Evolutionary conservation across 2,797 vertebrate species (phyloP).

Genomic region (Epinephelus coioides): DNA sequence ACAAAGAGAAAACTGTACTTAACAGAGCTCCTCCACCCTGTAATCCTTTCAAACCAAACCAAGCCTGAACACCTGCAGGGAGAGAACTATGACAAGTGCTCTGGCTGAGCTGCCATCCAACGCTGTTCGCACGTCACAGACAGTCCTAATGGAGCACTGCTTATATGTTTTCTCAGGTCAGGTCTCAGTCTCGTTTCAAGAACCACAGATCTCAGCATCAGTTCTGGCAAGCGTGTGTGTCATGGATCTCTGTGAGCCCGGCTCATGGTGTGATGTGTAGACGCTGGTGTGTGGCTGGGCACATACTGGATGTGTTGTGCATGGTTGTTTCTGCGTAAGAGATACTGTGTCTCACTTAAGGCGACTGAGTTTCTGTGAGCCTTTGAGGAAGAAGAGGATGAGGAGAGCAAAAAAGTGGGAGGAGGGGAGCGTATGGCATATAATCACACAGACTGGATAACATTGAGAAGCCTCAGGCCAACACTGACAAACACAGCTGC

Average conservation of each 20-base stretch:
- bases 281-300: not conserved
- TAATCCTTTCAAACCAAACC: constrained; percentile 65
- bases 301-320: not conserved
- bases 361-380: constrained; percentile 24
- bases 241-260: constrained; percentile 3
- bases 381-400: constrained; percentile 36
- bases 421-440: constrained; percentile 50
- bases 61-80: constrained; percentile 65
- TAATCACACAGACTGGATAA: constrained; percentile 73
- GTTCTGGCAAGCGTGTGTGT: not conserved
- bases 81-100: constrained; percentile 53
- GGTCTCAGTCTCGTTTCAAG: constrained; percentile 28
- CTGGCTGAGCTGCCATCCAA: constrained; percentile 21
- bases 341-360: constrained; percentile 37
- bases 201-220: constrained; percentile 36
- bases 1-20: constrained; percentile 65
- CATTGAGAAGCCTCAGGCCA: constrained; percentile 74
- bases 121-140: constrained; percentile 23
- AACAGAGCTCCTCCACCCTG: constrained; percentile 59
- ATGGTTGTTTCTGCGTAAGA: not conserved
- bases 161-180: constrained; percentile 36
- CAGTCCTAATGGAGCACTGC: constrained; percentile 14
- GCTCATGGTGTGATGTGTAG: not conserved
- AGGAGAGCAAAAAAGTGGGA: constrained; percentile 39
- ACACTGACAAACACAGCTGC: constrained; percentile 81